These are phyloP conservation scores for Cariama cristata DNA, from an alignment of 2,113 vertebrate species.

Conservation along the genomic window DNA sequence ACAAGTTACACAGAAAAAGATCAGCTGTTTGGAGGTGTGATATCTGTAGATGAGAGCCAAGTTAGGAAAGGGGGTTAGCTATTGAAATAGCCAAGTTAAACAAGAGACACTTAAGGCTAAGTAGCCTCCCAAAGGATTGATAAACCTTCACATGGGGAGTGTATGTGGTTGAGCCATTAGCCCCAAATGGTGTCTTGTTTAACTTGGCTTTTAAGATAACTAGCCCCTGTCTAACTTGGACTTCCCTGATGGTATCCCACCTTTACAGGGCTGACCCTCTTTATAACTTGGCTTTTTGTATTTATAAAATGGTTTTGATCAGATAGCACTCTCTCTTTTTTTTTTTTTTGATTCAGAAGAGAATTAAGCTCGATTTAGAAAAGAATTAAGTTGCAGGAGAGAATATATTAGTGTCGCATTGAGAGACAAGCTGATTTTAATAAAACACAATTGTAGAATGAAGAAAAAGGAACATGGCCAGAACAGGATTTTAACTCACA, in stretches of 20 bases:
- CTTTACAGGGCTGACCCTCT: constrained; percentile 45
- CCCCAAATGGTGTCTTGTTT: constrained; percentile 64
- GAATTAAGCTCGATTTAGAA: constrained; percentile 30
- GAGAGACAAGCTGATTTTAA: constrained; percentile 65
- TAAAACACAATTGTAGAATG: constrained; percentile 48
- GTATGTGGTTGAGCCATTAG: constrained; percentile 45
- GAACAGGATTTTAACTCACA: constrained; percentile 50
- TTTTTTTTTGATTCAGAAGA: background rate
- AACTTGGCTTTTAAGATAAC: constrained; percentile 67
- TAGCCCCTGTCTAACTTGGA: constrained; percentile 59
- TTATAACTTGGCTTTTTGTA: constrained; percentile 50
- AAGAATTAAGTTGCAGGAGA: constrained; percentile 50
- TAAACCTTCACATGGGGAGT: constrained; percentile 65
- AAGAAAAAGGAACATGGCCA: constrained; percentile 24
- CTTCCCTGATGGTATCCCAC: constrained; percentile 54
- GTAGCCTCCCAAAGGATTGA: constrained; percentile 65
- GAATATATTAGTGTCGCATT: constrained; percentile 32
- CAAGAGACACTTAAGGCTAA: constrained; percentile 66
- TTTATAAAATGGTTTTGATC: constrained; percentile 63
- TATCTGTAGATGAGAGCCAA: constrained; percentile 58
- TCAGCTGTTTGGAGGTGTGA: constrained; percentile 67
- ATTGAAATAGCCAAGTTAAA: constrained; percentile 68
- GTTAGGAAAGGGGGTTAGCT: constrained; percentile 44
- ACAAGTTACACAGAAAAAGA: constrained; percentile 52
- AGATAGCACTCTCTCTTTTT: background rate